These are phyloP conservation scores for Noctua pronuba DNA, from an alignment of 2,888 invertebrate genomes.

Conservation along the genomic window DNA sequence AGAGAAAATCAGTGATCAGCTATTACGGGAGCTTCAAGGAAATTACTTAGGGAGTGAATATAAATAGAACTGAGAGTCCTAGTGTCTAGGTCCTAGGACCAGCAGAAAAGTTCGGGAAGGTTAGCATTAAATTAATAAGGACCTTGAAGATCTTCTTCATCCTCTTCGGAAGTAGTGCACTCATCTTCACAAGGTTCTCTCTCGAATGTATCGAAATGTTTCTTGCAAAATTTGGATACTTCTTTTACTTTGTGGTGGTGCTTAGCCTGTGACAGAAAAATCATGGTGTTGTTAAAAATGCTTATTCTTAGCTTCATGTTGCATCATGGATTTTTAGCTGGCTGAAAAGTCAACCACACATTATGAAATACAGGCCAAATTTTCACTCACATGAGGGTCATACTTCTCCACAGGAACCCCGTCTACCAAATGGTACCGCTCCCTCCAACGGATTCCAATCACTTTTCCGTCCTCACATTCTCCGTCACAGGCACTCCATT, in stretches of 20 bases:
- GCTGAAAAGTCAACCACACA: not conserved
- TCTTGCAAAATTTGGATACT: constrained; percentile 82
- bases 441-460: constrained; percentile 80
- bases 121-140: too few relatives aligned
- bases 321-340: not conserved
- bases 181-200: constrained; percentile 78
- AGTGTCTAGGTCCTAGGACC: not conserved
- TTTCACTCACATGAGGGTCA: constrained; percentile 80
- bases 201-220: constrained; percentile 79
- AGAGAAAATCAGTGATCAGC: not conserved
- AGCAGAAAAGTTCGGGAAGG: not conserved
- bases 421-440: constrained; percentile 84
- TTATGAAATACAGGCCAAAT: constrained; percentile 15
- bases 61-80: not conserved
- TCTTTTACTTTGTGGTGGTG: constrained; percentile 74
- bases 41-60: not conserved
- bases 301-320: not conserved
- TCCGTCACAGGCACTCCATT: constrained; percentile 85
- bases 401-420: constrained; percentile 84
- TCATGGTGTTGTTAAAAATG: not conserved
- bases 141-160: constrained; percentile 59
- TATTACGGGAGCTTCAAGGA: not conserved
- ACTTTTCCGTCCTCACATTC: constrained; percentile 76
- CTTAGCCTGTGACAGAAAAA: constrained; percentile 68
- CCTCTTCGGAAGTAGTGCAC: constrained; percentile 69